Evolutionary conservation across 2,113 vertebrate species (phyloP), one percentile per base, ranked within the genome.

Genomic region (Colossoma macropomum): DNA sequence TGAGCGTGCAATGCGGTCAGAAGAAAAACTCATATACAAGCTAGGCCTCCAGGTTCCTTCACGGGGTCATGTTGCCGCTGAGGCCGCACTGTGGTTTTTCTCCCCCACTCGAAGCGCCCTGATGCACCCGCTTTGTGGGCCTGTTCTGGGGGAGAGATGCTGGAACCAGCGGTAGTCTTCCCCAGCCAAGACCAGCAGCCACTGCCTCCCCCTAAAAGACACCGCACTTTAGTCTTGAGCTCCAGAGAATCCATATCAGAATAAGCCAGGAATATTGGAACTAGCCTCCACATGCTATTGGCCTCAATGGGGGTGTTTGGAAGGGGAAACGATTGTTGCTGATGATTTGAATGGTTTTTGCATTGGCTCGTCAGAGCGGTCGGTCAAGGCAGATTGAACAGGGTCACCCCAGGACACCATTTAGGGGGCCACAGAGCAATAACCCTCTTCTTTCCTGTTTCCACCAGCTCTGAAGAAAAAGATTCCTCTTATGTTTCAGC

Each of bases 181-280:
- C 65, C 50, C 30, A 32, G 79, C 85, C 85, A 84, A 84, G 41
- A 85, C 63, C 83, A 77, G 80, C 83, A 85, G 83, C 79, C 80
- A 27, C 73, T 63, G 59, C 62, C 70, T 77, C 77, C 81, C 56
- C 45, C 72, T 84, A 50, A 75, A 66, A 78, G 76, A 76, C 80
- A n/a, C 73, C 77, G 80, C 63, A 34, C 32, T 83, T 30, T 9
- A 52, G 59, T 38, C 70, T 66, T 54, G 70, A 87, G 79, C 79
- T 75, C 63, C 52, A n/a, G n/a, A 56, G 45, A 77, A 19, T 70
- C 0, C 21, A 38, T 48, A 69, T 77, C 50, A 62, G 69, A 60
- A 52, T 59, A 74, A 74, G 38, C 30, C 75, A 25, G 75, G 54
- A 65, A 62, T 65, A 25, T 45, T 70, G 54, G 74, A 62, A 10